phyloP scores from a whole-genome alignment of 2,888 invertebrate species.

The Lasioglossum zephyrum region DNA sequence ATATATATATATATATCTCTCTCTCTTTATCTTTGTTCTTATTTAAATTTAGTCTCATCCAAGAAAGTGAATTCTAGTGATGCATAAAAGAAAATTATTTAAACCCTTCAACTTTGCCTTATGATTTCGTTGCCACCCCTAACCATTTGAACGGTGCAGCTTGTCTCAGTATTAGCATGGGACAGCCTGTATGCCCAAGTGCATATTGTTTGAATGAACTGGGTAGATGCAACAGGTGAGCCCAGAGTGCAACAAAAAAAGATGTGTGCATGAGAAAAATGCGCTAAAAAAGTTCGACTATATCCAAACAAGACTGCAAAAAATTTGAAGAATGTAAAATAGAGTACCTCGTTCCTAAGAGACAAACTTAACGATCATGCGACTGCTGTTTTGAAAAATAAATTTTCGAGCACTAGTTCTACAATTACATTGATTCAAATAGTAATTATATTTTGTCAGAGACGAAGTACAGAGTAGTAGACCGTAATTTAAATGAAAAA shows the following conservation, averaged over 20 bases:
- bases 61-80: neutral
- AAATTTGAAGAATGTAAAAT: neutral
- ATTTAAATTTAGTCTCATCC: neutral
- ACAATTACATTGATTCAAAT: neutral
- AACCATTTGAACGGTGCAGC: neutral
- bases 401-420: neutral
- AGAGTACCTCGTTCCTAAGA: neutral
- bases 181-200: neutral
- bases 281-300: neutral
- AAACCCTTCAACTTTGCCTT: neutral
- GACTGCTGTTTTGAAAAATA: neutral
- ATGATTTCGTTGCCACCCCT: neutral
- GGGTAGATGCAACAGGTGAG: slow-evolving; percentile 37
- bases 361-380: neutral
- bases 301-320: neutral
- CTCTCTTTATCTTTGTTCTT: neutral
- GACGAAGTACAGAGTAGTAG: neutral
- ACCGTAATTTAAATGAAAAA: neutral
- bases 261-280: neutral
- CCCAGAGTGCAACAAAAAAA: neutral
- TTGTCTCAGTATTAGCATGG: neutral
- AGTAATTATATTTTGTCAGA: neutral
- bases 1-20: too few species aligned
- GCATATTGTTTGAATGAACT: neutral
- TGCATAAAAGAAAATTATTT: neutral